Evolutionary conservation across 2,888 invertebrate genomes (phyloP).

Genomic region (Drosophila macrospina): DNA sequence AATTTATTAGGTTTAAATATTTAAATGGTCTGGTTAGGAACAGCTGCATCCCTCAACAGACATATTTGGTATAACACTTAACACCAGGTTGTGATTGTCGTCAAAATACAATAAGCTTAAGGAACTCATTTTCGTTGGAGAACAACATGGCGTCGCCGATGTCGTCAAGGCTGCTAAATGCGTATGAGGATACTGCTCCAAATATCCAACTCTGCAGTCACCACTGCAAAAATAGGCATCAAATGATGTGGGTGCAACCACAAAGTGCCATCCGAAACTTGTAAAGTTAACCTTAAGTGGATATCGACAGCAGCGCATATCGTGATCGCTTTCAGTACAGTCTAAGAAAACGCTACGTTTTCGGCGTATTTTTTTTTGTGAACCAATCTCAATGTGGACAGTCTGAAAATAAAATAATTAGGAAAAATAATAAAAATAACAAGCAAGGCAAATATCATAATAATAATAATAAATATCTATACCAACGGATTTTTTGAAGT

Average conservation of each 20-base stretch:
- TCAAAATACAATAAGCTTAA: slow-evolving; percentile 97
- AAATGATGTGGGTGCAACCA: slow-evolving; percentile 97
- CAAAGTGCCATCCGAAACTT: slow-evolving; percentile 97
- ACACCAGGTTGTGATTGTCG: slow-evolving; percentile 93
- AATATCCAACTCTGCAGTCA: slow-evolving; percentile 95
- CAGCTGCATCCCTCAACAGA: slow-evolving; percentile 97
- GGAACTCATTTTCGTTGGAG: slow-evolving; percentile 94
- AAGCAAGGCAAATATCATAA: not conserved
- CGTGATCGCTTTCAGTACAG: slow-evolving; percentile 91
- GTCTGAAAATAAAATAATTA: slow-evolving; percentile 66
- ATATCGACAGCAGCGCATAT: slow-evolving; percentile 96
- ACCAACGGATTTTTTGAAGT: slow-evolving; percentile 85
- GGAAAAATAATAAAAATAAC: not conserved
- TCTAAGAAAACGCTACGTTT: slow-evolving; percentile 93
- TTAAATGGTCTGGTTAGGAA: slow-evolving; percentile 87
- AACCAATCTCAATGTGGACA: slow-evolving; percentile 84
- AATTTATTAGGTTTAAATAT: slow-evolving; percentile 13
- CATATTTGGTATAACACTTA: slow-evolving; percentile 96
- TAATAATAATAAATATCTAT: slow-evolving; percentile 17
- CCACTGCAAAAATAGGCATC: slow-evolving; percentile 98
- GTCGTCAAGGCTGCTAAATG: slow-evolving; percentile 94
- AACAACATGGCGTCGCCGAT: slow-evolving; percentile 95
- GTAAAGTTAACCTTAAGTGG: slow-evolving; percentile 96
- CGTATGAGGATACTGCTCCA: slow-evolving; percentile 94
- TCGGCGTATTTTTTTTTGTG: slow-evolving; percentile 86